A percentile compares a stretch with the other conserved stretches of the same genome.
Evolutionary conservation across 2,888 invertebrate species (phyloP).

Genomic region (Mechanitis messenoides): DNA sequence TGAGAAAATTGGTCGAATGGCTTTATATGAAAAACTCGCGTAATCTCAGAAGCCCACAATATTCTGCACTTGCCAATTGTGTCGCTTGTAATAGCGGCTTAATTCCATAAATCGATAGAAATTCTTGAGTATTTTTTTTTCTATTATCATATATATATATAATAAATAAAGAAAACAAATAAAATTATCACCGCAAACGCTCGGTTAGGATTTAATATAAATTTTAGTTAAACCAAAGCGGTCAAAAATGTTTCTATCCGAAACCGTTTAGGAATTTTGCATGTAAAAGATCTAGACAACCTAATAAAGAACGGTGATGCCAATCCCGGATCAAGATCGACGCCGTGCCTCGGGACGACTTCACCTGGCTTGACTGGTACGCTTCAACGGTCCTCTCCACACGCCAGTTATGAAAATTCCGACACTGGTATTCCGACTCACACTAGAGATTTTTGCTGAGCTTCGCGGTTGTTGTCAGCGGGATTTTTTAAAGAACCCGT

Average conservation of each 20-base stretch:
- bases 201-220: too few species aligned
- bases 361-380: conserved; percentile 47
- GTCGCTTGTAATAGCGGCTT: conserved; percentile 44
- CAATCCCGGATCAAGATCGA: conserved; percentile 51
- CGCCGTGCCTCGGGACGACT: conserved; percentile 52
- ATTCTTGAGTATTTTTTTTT: conserved; percentile 1
- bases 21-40: conserved; percentile 73
- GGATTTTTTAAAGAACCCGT: conserved; percentile 69
- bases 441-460: conserved; percentile 71
- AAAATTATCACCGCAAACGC: too few species aligned
- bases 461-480: conserved; percentile 65
- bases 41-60: conserved; percentile 68
- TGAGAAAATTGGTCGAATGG: conserved; percentile 75
- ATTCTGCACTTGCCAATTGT: conserved; percentile 60
- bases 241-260: too few species aligned
- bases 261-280: too few species aligned
- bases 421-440: conserved; percentile 64
- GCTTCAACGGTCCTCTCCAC: conserved; percentile 49
- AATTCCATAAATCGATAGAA: conserved; percentile 39
- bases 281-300: conserved; percentile 20
- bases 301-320: conserved; percentile 53
- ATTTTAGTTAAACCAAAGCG: too few species aligned
- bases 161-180: background rate
- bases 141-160: conserved; percentile 7
- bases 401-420: conserved; percentile 74